These are phyloP conservation scores for Saxidomus purpurata DNA, from an alignment of 1,140 invertebrate species.

Conservation along the genomic window DNA sequence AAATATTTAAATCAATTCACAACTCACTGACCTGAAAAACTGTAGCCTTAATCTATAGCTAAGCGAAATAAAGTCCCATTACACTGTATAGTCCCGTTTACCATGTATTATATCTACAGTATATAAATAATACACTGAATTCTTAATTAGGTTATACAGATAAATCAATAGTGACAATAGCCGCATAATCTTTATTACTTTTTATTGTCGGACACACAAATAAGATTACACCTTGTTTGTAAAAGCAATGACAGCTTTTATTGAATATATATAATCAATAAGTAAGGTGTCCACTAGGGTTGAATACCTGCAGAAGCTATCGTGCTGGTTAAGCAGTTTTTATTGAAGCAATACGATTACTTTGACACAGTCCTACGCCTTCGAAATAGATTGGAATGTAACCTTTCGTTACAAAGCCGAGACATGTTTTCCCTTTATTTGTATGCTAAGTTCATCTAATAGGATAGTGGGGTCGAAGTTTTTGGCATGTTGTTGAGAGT, in stretches of 20 bases:
- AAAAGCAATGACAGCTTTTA: background rate
- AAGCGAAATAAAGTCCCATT: background rate
- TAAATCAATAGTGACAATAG: conserved; percentile 27
- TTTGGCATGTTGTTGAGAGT: conserved; percentile 1
- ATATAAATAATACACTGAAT: background rate
- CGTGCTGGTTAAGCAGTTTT: background rate
- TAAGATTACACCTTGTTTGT: background rate
- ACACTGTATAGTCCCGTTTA: too few species aligned
- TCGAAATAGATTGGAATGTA: background rate
- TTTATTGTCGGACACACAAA: background rate
- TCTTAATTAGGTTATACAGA: background rate
- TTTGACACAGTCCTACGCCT: conserved; percentile 15
- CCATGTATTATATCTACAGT: background rate
- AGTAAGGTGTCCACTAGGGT: background rate
- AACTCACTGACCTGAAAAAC: conserved; percentile 38
- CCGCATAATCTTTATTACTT: background rate
- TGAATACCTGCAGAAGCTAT: background rate
- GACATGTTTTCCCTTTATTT: background rate
- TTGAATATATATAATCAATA: conserved; percentile 19
- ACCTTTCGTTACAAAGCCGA: background rate
- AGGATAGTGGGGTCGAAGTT: background rate
- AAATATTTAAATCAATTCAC: conserved; percentile 17
- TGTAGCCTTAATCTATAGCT: background rate
- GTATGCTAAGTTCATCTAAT: background rate
- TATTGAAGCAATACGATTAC: background rate